Percentiles rank a stretch among this genome's conserved stretches.
Conservation (phyloP, 2,888 invertebrate species). For the Stenichneumon culpator region DNA sequence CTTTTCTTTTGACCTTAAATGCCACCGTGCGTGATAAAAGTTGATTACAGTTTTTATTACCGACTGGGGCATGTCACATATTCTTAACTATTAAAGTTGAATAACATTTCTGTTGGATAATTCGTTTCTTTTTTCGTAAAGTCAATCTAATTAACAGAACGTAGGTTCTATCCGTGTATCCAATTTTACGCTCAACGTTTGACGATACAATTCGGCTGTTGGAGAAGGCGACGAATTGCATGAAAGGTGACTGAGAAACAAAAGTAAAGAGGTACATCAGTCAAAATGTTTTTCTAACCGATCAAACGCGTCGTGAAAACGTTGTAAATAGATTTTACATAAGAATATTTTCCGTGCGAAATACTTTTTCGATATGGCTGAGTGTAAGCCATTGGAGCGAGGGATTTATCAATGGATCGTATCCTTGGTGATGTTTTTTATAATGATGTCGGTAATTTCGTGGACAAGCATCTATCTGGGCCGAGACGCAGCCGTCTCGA, state of each 20-base stretch:
- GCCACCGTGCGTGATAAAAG: too few relatives aligned
- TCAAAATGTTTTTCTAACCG: background rate
- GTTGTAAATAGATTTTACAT: background rate
- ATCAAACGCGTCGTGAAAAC: background rate
- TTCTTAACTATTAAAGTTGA: background rate
- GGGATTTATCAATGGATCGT: background rate
- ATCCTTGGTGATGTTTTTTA: background rate
- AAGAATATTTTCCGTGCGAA: background rate
- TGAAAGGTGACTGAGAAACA: background rate
- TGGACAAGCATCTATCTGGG: conserved; percentile 19
- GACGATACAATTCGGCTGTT: background rate
- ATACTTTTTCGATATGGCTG: background rate
- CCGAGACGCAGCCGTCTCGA: background rate
- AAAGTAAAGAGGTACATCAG: background rate
- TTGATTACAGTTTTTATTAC: too few relatives aligned
- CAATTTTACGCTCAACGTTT: background rate
- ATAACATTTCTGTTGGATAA: background rate
- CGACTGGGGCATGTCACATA: background rate
- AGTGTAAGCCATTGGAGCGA: background rate
- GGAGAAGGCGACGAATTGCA: background rate
- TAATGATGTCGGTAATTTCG: conserved; percentile 31
- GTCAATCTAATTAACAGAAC: background rate
- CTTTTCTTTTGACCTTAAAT: too few relatives aligned
- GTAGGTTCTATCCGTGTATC: background rate
- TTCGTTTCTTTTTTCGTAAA: background rate